A percentile compares a stretch with the other conserved stretches of the same genome.
Evolutionary conservation across 2,888 invertebrate species (phyloP).

Genomic region (Teleiodes luculella): DNA sequence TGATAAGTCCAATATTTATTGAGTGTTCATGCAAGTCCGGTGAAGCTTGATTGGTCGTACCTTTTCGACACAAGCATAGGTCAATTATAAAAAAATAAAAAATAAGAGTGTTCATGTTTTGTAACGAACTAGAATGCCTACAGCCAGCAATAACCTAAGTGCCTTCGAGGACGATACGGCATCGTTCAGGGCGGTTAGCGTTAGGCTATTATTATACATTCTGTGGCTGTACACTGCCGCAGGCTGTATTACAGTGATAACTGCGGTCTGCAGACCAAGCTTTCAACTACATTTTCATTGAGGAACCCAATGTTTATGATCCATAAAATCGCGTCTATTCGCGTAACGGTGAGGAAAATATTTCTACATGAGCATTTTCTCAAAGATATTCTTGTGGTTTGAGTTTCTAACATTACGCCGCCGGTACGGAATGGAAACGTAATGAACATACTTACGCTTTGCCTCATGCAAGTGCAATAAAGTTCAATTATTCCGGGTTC

Average conservation of each 20-base stretch:
- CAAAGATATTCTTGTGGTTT: conserved; percentile 27
- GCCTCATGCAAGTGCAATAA: conserved; percentile 1
- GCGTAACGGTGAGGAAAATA: neutral
- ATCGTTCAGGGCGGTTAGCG: conserved; percentile 11
- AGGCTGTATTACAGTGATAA: neutral
- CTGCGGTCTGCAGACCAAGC: neutral
- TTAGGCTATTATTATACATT: too few relatives aligned
- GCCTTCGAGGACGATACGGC: conserved; percentile 1
- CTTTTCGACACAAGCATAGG: too few relatives aligned
- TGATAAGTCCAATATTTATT: neutral
- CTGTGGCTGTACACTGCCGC: neutral
- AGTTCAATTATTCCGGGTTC: too few relatives aligned
- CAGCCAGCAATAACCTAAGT: conserved; percentile 2
- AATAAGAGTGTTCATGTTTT: conserved; percentile 6
- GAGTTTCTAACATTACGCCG: neutral
- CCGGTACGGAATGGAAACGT: neutral
- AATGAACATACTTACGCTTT: conserved; percentile 21
- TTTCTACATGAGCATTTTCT: neutral
- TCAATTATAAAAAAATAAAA: too few relatives aligned
- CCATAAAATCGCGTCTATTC: conserved; percentile 29
- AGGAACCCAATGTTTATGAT: conserved; percentile 44
- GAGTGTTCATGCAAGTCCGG: too few relatives aligned
- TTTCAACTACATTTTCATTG: conserved; percentile 28
- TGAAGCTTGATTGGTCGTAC: too few relatives aligned
- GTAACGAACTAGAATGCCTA: conserved; percentile 7